Percentiles rank a stretch among this genome's conserved stretches.
phyloP scores from a whole-genome alignment of 2,113 vertebrate species.

The Pseudorasbora parva region DNA sequence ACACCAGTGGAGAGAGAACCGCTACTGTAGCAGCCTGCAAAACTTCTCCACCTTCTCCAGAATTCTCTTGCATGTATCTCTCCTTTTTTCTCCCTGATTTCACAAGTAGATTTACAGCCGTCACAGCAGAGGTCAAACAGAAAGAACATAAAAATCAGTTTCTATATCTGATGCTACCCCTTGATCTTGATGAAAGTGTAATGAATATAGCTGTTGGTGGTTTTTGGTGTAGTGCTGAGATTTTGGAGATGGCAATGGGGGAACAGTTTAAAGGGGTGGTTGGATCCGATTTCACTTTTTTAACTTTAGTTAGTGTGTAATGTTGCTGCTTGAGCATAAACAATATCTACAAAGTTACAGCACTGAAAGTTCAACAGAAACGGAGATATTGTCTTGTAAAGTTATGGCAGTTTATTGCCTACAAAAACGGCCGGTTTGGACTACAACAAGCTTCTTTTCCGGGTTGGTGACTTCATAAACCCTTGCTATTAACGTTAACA shows the following conservation, averaged over 20 bases:
- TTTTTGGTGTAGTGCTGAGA: slow-evolving; percentile 5
- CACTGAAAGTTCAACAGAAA: too few relatives aligned
- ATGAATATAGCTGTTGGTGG: slow-evolving; percentile 33
- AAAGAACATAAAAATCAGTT: slow-evolving; percentile 47
- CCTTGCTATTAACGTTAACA: too few relatives aligned
- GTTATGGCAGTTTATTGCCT: too few relatives aligned
- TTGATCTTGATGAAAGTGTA: slow-evolving; percentile 31
- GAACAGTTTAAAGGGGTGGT: slow-evolving; percentile 9
- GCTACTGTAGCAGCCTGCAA: slow-evolving; percentile 23
- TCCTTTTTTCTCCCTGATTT: slow-evolving; percentile 22
- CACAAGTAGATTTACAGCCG: slow-evolving; percentile 50
- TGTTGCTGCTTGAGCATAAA: too few relatives aligned
- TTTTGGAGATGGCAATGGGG: slow-evolving; percentile 5
- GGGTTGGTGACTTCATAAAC: too few relatives aligned
- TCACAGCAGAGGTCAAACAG: slow-evolving; percentile 33
- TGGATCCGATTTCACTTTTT: too few relatives aligned
- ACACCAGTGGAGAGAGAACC: neutral
- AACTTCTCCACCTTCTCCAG: slow-evolving; percentile 32
- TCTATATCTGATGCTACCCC: slow-evolving; percentile 36
- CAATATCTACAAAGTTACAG: too few relatives aligned
- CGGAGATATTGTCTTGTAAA: too few relatives aligned
- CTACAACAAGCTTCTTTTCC: too few relatives aligned
- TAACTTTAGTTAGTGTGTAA: too few relatives aligned
- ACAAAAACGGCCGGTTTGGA: too few relatives aligned
- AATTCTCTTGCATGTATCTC: neutral